Base-by-base conservation (phyloP, 2,113 vertebrate species). In the Gambusia holbrooki region DNA sequence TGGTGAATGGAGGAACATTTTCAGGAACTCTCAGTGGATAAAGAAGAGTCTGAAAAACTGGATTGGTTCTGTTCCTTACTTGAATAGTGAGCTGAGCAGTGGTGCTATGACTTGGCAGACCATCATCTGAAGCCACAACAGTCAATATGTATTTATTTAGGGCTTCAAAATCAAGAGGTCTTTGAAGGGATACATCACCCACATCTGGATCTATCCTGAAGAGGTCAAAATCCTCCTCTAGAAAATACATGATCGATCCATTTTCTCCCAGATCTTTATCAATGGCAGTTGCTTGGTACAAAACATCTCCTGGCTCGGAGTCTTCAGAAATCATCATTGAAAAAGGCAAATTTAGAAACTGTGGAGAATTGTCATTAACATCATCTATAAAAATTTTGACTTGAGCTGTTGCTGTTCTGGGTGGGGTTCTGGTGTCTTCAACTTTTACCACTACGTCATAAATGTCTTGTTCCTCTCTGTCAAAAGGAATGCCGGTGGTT, bases 1-100 rank as follows among this genome's bases (percentile, higher is more conserved):
- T 96, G 4, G 97, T 98, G 70, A 96, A 96, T 0, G 95, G 93
- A 4, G 96, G 94, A 27, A 97, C 95, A 37, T 97, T 97, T 93
- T 99, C 98, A 28, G 97, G 97, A 27, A 99, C 95, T 84, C 93
- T 96, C 54, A 99, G 94, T 8, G 91, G 95, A 69, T 99, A 99
- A 67, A 96, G 95, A 28, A 96, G 84, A 45, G 95, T 98, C 87
- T 98, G 97, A 88, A 99, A 99, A 74, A 97, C 74, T 1, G 98
- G 98, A 73, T 97, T 96, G 74, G 96, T 96, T 87, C 96, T 96
- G 90, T 98, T 98, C 90, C 96, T 96, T 64, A 99, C 95, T 0
- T 95, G 96, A 82, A 99, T 86, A 7, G 94, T 92, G n/a, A 99
- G 94, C 74, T 97, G 94, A 66, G 96, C 95, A 48, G 88, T 82